Conservation (phyloP, 2,113 vertebrate genomes). For the Hippocampus mohnikei region DNA sequence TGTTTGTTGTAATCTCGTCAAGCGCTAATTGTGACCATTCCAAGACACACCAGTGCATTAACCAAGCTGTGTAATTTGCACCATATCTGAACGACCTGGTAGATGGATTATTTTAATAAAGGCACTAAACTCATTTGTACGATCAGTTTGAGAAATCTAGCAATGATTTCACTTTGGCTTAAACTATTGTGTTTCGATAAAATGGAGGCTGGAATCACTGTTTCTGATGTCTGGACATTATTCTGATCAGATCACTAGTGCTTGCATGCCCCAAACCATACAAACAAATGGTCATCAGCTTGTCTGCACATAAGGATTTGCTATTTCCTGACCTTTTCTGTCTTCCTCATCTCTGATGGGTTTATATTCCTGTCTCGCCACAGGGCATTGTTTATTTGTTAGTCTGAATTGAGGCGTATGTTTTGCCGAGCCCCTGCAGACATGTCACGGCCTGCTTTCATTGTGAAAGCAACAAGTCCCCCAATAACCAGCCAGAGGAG, state of each 20-base stretch:
- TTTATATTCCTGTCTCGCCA: slow-evolving; percentile 33
- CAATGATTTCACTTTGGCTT: too few species aligned
- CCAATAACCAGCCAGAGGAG: slow-evolving; percentile 7
- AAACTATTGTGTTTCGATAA: background rate
- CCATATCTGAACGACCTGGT: too few species aligned
- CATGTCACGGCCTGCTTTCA: slow-evolving; percentile 31
- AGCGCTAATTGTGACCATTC: background rate
- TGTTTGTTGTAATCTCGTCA: too few species aligned
- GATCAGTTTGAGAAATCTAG: too few species aligned
- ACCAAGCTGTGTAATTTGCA: background rate
- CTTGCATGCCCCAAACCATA: slow-evolving; percentile 26
- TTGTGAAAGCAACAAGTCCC: background rate
- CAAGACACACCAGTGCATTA: background rate
- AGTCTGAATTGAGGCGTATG: slow-evolving; percentile 16
- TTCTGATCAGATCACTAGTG: slow-evolving; percentile 47
- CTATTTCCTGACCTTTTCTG: slow-evolving; percentile 48
- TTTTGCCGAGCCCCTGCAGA: slow-evolving; percentile 14
- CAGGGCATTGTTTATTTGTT: slow-evolving; percentile 18
- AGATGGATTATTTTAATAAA: background rate
- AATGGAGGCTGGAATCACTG: too few species aligned
- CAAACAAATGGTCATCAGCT: slow-evolving; percentile 54
- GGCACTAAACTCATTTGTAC: background rate
- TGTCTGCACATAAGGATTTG: slow-evolving; percentile 47
- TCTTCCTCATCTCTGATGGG: slow-evolving; percentile 18
- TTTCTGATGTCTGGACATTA: background rate